phyloP scores from a whole-genome alignment of 1,140 invertebrate species.

The Monochamus saltuarius region DNA sequence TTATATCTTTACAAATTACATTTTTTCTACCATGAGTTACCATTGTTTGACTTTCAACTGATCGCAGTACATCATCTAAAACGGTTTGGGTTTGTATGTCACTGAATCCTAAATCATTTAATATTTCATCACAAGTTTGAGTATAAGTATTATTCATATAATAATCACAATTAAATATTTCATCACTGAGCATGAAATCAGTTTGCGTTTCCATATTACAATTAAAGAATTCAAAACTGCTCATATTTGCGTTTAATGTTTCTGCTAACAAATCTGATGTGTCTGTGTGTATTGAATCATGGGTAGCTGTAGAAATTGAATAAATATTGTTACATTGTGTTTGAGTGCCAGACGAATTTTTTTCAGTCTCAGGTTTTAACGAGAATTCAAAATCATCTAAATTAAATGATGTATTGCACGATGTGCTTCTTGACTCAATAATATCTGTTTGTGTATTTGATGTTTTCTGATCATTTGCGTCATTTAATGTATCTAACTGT shows the following conservation, averaged over 20 bases:
- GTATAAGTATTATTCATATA: constrained; percentile 60
- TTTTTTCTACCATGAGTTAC: constrained; percentile 34
- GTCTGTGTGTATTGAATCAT: constrained; percentile 39
- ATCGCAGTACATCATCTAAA: constrained; percentile 44
- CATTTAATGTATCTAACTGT: constrained; percentile 31
- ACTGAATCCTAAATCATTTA: constrained; percentile 56
- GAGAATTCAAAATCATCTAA: constrained; percentile 36
- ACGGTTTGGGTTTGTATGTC: constrained; percentile 64
- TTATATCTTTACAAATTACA: constrained; percentile 33
- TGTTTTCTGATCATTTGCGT: constrained; percentile 32
- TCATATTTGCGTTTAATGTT: constrained; percentile 34
- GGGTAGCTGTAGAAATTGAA: constrained; percentile 31
- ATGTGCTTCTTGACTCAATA: constrained; percentile 33
- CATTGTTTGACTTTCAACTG: constrained; percentile 48
- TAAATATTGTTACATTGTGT: constrained; percentile 33
- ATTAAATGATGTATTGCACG: constrained; percentile 46
- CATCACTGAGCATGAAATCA: constrained; percentile 52
- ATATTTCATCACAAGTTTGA: constrained; percentile 62
- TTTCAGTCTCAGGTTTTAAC: constrained; percentile 33
- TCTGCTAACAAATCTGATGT: constrained; percentile 37
- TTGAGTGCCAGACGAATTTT: constrained; percentile 45
- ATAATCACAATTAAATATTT: constrained; percentile 48
- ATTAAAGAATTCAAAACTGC: constrained; percentile 52
- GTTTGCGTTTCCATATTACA: constrained; percentile 63
- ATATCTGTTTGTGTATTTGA: constrained; percentile 40